Conservation (phyloP, 2,888 invertebrate genomes). For the Chaetogeoica ovagalla region DNA sequence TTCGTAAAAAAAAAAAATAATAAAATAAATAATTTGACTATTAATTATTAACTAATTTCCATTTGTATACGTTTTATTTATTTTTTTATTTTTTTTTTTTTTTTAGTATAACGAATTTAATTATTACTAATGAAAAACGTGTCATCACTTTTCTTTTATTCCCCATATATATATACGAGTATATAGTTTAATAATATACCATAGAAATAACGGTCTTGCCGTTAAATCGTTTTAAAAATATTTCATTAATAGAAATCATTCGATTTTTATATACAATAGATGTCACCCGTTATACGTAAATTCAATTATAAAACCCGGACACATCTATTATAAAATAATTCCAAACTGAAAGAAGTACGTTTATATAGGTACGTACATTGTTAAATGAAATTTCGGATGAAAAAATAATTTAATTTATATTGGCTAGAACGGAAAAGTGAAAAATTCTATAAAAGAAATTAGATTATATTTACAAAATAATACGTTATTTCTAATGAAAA, state of each 20-base stretch:
- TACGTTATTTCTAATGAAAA: constrained; percentile 3
- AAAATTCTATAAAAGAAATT: constrained; percentile 22
- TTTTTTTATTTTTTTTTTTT: too few relatives aligned
- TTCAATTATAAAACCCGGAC: not conserved
- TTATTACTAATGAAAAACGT: too few relatives aligned
- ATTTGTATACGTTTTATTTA: too few relatives aligned
- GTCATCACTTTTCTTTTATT: too few relatives aligned
- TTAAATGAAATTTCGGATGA: not conserved
- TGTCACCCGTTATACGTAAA: not conserved
- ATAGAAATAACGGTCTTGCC: not conserved
- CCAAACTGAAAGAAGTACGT: not conserved
- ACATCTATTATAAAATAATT: not conserved
- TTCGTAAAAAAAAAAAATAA: too few relatives aligned
- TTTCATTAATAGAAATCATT: not conserved
- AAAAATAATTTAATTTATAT: not conserved
- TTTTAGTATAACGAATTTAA: too few relatives aligned
- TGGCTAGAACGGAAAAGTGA: constrained; percentile 1
- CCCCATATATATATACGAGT: too few relatives aligned
- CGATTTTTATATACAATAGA: not conserved
- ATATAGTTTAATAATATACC: too few relatives aligned
- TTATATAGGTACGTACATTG: not conserved
- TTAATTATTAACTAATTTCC: too few relatives aligned
- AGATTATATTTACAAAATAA: not conserved
- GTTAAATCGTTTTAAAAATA: not conserved
- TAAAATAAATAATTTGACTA: too few relatives aligned